phyloP scores from a whole-genome alignment of 1,140 invertebrate species.

The Melanaphis sacchari region DNA sequence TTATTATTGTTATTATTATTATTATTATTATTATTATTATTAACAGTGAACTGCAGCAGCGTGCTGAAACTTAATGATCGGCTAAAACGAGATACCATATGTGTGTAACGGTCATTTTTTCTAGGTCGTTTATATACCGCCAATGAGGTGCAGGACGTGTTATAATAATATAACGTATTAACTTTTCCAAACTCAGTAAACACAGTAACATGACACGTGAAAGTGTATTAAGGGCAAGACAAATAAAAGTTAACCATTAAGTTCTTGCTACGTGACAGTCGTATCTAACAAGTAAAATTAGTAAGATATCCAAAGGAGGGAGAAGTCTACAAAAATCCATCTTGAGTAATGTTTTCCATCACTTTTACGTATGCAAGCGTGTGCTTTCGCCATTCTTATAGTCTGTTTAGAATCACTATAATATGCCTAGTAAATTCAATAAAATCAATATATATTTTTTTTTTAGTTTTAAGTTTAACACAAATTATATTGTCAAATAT shows the following conservation, averaged over 20 bases:
- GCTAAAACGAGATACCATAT: neutral
- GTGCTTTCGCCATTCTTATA: neutral
- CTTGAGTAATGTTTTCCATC: neutral
- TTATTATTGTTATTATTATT: neutral
- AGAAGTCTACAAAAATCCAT: neutral
- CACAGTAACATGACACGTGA: neutral
- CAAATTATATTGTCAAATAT: neutral
- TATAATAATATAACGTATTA: conserved; percentile 1
- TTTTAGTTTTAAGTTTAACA: neutral
- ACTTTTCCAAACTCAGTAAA: neutral
- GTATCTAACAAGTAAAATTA: neutral
- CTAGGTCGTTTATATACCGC: conserved; percentile 34
- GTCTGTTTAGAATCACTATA: neutral
- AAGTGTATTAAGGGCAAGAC: neutral
- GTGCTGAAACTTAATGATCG: conserved; percentile 31
- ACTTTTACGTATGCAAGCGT: neutral
- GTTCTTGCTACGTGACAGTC: neutral
- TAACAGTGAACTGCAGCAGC: neutral
- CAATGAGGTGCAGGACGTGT: neutral
- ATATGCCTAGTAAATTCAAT: neutral
- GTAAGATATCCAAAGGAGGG: neutral
- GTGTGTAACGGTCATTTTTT: conserved; percentile 25
- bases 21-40: conserved; percentile 26
- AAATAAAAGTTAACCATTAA: conserved; percentile 39
- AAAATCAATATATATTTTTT: too few species aligned